Conservation (phyloP, 2,797 vertebrate species). For the Alca torda region DNA sequence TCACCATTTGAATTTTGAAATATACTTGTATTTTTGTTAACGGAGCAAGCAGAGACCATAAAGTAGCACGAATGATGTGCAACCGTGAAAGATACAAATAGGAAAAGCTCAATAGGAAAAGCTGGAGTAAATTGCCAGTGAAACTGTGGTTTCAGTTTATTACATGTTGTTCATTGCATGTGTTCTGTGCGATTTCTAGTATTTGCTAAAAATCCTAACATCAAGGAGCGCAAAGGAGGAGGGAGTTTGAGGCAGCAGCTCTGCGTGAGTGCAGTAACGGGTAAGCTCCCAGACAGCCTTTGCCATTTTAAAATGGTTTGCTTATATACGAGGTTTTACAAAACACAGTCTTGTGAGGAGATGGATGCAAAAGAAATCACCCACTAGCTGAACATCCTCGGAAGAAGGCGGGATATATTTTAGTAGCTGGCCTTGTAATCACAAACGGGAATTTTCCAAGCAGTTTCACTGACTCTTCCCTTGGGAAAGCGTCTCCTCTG, state of each 20-base stretch:
- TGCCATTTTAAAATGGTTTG: neutral
- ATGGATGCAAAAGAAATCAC: rapidly evolving
- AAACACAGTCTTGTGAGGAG: neutral
- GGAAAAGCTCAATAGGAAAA: neutral
- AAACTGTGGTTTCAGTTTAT: neutral
- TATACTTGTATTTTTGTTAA: neutral
- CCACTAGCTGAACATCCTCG: neutral
- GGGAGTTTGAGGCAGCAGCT: neutral
- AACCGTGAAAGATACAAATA: rapidly evolving
- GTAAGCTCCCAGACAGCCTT: neutral
- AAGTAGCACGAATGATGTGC: neutral
- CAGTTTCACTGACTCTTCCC: neutral
- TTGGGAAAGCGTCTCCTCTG: neutral
- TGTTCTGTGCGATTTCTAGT: neutral
- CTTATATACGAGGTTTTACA: neutral
- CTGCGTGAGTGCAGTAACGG: neutral
- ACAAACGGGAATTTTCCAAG: neutral
- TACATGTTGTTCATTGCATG: neutral
- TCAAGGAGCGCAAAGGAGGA: neutral
- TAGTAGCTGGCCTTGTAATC: neutral
- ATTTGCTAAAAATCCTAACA: neutral
- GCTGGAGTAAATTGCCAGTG: neutral
- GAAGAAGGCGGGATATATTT: neutral
- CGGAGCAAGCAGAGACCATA: neutral
- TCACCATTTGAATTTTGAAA: neutral